These are phyloP conservation scores for Trichogramma pretiosum DNA, from an alignment of 1,140 invertebrate species.

Conservation along the genomic window DNA sequence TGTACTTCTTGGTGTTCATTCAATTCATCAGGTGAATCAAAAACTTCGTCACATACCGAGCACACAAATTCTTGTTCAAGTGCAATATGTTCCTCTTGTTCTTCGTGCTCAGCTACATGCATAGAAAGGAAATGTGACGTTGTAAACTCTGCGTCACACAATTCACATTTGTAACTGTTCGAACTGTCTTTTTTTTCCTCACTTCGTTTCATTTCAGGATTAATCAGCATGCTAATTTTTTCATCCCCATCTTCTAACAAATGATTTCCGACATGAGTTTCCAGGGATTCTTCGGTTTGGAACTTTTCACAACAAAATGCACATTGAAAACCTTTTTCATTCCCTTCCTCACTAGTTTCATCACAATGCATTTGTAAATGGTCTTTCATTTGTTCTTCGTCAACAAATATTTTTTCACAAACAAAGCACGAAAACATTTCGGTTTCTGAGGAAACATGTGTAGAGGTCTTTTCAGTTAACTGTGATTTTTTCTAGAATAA, in stretches of 20 bases:
- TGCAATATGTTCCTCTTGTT: constrained; percentile 25
- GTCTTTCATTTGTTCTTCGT: constrained; percentile 38
- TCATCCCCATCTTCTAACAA: constrained; percentile 38
- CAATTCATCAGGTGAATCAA: constrained; percentile 28
- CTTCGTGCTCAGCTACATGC: constrained; percentile 36
- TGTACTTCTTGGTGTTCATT: constrained; percentile 33
- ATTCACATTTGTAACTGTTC: constrained; percentile 25
- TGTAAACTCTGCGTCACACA: constrained; percentile 29
- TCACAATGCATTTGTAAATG: constrained; percentile 42
- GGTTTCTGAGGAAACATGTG: no score
- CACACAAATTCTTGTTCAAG: constrained; percentile 21
- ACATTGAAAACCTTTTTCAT: constrained; percentile 35
- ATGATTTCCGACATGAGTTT: constrained; percentile 37
- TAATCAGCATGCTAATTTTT: constrained; percentile 37
- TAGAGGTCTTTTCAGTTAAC: no score
- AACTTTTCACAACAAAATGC: constrained; percentile 36
- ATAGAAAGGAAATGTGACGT: constrained; percentile 35
- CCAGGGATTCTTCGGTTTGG: constrained; percentile 32
- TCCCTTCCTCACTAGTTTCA: constrained; percentile 35
- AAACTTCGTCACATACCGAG: constrained; percentile 33
- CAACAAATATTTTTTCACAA: constrained; percentile 39
- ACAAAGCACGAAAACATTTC: constrained; percentile 40
- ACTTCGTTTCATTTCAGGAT: constrained; percentile 18
- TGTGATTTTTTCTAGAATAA: not conserved
- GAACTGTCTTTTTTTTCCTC: constrained; percentile 14